Percentiles rank a stretch among this genome's conserved stretches.
phyloP scores from a whole-genome alignment of 1,140 invertebrate species.

The Proales similis region DNA sequence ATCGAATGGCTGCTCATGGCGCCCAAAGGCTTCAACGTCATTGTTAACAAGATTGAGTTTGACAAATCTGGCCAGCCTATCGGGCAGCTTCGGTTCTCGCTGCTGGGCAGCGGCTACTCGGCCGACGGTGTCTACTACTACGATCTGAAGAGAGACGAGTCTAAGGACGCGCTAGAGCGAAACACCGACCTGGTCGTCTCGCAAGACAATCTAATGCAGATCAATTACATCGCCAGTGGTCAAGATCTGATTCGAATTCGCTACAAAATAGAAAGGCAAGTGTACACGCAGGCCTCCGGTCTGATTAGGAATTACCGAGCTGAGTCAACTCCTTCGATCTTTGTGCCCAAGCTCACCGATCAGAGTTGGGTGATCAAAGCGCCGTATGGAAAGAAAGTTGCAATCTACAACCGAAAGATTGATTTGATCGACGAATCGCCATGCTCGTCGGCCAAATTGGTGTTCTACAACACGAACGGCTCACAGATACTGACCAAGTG shows the following conservation, averaged over 20 bases:
- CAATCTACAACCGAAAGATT: neutral
- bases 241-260: slow-evolving; percentile 7
- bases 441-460: slow-evolving; percentile 3
- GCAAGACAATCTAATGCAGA: slow-evolving; percentile 10
- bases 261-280: neutral
- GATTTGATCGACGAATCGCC: slow-evolving; percentile 22
- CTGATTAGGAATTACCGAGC: slow-evolving; percentile 8
- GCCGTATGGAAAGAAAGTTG: slow-evolving; percentile 26
- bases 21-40: slow-evolving; percentile 5
- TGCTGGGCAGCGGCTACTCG: slow-evolving; percentile 11
- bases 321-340: neutral
- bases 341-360: slow-evolving; percentile 24
- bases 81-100: slow-evolving; percentile 17
- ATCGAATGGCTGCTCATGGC: slow-evolving; percentile 26
- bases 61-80: neutral
- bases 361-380: slow-evolving; percentile 21
- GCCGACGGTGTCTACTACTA: slow-evolving; percentile 18
- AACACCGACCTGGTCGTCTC: slow-evolving; percentile 5
- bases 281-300: neutral
- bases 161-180: slow-evolving; percentile 2
- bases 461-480: slow-evolving; percentile 14
- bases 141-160: neutral
- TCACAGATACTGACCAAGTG: slow-evolving; percentile 19
- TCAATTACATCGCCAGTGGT: slow-evolving; percentile 13
- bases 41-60: slow-evolving; percentile 1